Percentiles rank a stretch among this genome's conserved stretches.
phyloP scores from a whole-genome alignment of 30 jellyfish, hydroid and myxozoan genomes.

The Hydractinia symbiolongicarpus region DNA sequence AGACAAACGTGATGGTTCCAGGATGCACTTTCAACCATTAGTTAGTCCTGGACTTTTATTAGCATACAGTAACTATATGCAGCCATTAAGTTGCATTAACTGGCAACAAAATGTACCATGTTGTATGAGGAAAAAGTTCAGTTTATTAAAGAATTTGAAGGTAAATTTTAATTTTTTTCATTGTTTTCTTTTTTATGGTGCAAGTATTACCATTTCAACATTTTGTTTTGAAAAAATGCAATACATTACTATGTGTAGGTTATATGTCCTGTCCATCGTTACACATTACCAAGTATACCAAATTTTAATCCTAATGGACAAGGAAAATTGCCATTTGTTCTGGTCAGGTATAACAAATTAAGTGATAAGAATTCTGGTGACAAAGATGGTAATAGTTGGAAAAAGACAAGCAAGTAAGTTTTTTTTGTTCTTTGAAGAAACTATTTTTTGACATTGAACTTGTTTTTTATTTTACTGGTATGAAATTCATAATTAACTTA shows the following conservation, averaged over 20 bases:
- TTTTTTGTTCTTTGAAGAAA: background rate
- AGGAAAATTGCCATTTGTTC: conserved; percentile 70
- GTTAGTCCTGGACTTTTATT: conserved; percentile 57
- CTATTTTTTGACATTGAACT: too few species aligned
- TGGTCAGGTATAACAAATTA: background rate
- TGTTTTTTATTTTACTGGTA: too few species aligned
- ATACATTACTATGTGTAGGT: conserved; percentile 31
- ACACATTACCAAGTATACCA: conserved; percentile 53
- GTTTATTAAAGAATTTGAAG: conserved; percentile 70
- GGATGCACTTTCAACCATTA: conserved; percentile 46
- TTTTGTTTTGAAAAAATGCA: background rate
- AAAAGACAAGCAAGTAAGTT: conserved; percentile 2
- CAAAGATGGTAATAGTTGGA: background rate
- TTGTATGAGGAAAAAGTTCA: conserved; percentile 58
- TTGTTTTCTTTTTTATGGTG: background rate
- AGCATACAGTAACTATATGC: conserved; percentile 57
- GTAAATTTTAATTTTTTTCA: conserved; percentile 16
- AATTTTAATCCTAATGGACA: conserved; percentile 62
- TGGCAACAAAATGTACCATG: conserved; percentile 68
- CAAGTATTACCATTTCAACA: background rate
- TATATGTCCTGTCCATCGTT: conserved; percentile 48
- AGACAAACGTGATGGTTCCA: conserved; percentile 17
- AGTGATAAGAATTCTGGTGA: background rate
- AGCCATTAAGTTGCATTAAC: conserved; percentile 54
- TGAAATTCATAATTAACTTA: too few species aligned